A percentile compares a stretch with the other conserved stretches of the same genome.
Conservation (phyloP, 2,888 invertebrate genomes). For the Rambutsinella grinnellia region DNA sequence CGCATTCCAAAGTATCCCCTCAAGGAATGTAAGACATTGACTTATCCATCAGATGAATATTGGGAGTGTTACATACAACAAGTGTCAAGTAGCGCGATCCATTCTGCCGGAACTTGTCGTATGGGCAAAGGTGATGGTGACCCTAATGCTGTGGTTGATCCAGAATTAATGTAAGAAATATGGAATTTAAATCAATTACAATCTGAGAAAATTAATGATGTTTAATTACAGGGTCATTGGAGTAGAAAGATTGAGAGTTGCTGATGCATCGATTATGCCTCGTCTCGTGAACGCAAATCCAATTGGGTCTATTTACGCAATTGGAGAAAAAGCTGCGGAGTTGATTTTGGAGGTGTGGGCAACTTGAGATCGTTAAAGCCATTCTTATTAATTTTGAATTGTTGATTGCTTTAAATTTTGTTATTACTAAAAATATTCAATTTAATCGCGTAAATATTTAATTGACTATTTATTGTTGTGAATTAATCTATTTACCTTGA, state of each 20-base stretch:
- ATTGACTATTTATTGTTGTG: too few relatives aligned
- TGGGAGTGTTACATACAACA: conserved; percentile 15
- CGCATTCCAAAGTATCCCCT: neutral
- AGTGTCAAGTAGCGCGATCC: neutral
- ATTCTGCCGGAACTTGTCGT: neutral
- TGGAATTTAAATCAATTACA: neutral
- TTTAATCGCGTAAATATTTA: too few relatives aligned
- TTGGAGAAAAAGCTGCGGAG: neutral
- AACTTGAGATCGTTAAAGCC: too few relatives aligned
- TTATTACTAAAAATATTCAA: too few relatives aligned
- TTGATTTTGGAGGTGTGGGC: neutral
- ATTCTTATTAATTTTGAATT: too few relatives aligned
- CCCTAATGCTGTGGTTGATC: conserved; percentile 12
- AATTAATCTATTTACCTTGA: too few relatives aligned
- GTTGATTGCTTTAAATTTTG: too few relatives aligned
- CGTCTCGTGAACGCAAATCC: neutral
- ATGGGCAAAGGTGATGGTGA: conserved; percentile 15
- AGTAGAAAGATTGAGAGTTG: conserved; percentile 20
- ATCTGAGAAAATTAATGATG: neutral
- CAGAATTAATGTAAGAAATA: conserved; percentile 3
- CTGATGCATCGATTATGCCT: conserved; percentile 24
- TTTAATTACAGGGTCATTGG: conserved; percentile 14
- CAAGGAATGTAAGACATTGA: neutral
- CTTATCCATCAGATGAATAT: conserved; percentile 16
- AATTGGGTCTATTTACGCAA: neutral